Base-by-base conservation (phyloP, 2,888 invertebrate genomes). In the Cremastinae sp. region DNA sequence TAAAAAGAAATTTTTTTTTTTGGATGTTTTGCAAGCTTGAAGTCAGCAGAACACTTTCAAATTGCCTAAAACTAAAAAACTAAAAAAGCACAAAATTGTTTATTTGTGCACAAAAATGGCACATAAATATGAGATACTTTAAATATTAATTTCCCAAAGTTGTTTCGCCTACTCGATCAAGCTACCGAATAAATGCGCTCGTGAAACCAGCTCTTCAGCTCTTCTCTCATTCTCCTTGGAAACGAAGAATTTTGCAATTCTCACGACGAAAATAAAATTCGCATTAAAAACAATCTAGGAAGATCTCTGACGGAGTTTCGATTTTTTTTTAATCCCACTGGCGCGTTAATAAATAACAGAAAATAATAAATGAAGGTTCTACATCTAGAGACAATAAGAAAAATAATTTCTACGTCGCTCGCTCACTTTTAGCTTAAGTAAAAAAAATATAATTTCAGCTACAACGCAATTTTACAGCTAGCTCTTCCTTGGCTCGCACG, bases 401-500 rank as follows among this genome's bases (percentile, higher is more conserved):
- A 62, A 64, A 49, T 65, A 12, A 51, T 65, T 74, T 43, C 49
- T 61, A 71, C 59, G 41, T 61, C 43, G 49, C 47, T 73, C 43
- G 22, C 36, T 66, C 41, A 36, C 28, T 28, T n/a, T 69, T 68
- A 62, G 54, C 36, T 45, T 22, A 51, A 58, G 66, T 62, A 62
- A 69, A 47, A 69, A 36, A 45, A 56, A 61, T 68, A 43, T 58
- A 16, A 71, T 74, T 77, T 56, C 28, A 34, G 64, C 47, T 58
- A 2, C 22, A 56, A 75, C 56, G 58, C 16, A 62, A 73, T 53
- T 53, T 47, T 36, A 69, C 54, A 9, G 41, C 61, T 41, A 36
- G 47, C 61, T 10, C 64, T 65, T 69, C 64, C 73, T 74, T 69
- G 59, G 38, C 75, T 78, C 68, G 38, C 36, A 43, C 47, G 43